These are phyloP conservation scores for Gouania willdenowi DNA, from an alignment of 2,797 vertebrate genomes.

Conservation along the genomic window DNA sequence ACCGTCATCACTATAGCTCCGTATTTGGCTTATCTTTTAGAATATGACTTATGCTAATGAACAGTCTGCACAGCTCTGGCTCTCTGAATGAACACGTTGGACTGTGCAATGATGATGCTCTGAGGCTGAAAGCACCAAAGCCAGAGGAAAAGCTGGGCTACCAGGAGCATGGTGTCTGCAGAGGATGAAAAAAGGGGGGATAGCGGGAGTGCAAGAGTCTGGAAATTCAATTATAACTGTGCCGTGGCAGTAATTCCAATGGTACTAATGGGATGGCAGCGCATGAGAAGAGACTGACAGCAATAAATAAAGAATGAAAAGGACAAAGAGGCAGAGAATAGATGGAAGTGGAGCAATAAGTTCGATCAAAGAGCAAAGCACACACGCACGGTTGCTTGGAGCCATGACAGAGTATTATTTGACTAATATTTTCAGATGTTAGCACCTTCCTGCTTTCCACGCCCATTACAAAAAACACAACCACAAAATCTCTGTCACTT, in stretches of 20 bases:
- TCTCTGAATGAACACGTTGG: constrained; percentile 39
- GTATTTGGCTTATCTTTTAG: constrained; percentile 17
- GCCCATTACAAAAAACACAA: too few species aligned
- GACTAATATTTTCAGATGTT: too few species aligned
- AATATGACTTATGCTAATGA: constrained; percentile 49
- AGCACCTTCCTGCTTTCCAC: too few species aligned
- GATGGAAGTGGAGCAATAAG: constrained; percentile 21
- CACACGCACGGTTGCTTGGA: too few species aligned
- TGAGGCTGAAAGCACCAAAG: constrained; percentile 46
- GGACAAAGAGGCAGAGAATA: constrained; percentile 15
- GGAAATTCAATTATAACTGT: constrained; percentile 75
- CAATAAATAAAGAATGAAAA: constrained; percentile 37
- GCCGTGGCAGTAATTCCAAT: constrained; percentile 65
- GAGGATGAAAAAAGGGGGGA: constrained; percentile 23
- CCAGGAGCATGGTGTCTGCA: background rate
- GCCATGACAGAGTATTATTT: too few species aligned
- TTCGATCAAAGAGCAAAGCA: too few species aligned
- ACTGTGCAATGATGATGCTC: constrained; percentile 62
- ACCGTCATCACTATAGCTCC: background rate
- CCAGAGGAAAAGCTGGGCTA: constrained; percentile 25
- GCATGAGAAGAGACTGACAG: constrained; percentile 37
- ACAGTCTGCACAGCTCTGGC: constrained; percentile 45
- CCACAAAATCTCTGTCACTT: too few species aligned
- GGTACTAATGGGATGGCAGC: constrained; percentile 55
- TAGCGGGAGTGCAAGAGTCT: constrained; percentile 31